phyloP scores from a whole-genome alignment of 2,113 vertebrate species.

The Thamnophis sirtalis region DNA sequence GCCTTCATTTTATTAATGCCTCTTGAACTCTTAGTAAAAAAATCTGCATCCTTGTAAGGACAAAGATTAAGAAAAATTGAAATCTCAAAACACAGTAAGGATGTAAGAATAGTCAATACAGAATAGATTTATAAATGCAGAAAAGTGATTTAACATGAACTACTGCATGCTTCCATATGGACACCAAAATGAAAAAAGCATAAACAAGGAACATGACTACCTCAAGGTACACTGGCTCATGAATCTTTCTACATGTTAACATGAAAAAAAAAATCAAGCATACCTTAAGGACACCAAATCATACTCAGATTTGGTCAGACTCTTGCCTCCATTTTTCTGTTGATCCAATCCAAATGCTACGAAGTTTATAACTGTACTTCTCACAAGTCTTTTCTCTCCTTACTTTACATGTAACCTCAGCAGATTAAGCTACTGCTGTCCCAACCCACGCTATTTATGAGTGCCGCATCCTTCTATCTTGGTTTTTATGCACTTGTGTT shows the following conservation, averaged over 20 bases:
- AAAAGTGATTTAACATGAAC: not conserved
- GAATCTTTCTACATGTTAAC: not conserved
- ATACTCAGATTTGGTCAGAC: not conserved
- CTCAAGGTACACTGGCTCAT: not conserved
- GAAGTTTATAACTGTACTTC: not conserved
- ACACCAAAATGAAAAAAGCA: not conserved
- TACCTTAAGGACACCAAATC: not conserved
- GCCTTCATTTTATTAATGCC: not conserved
- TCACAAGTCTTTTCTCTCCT: not conserved
- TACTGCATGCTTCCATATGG: not conserved
- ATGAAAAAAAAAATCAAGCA: not conserved
- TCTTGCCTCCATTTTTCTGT: not conserved
- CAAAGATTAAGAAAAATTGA: not conserved
- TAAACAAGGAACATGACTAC: not conserved
- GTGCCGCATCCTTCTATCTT: conserved; percentile 15
- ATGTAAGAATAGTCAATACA: not conserved
- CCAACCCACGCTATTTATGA: not conserved
- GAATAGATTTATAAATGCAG: not conserved
- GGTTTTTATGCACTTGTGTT: conserved; percentile 34
- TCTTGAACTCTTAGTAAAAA: not conserved
- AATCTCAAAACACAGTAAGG: not conserved
- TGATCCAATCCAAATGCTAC: not conserved
- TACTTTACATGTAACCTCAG: not conserved
- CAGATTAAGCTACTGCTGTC: not conserved
- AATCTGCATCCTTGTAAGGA: not conserved